A percentile compares a stretch with the other conserved stretches of the same genome.
These are phyloP conservation scores for Chauna torquata DNA, from an alignment of 2,113 vertebrate genomes.

Conservation along the genomic window DNA sequence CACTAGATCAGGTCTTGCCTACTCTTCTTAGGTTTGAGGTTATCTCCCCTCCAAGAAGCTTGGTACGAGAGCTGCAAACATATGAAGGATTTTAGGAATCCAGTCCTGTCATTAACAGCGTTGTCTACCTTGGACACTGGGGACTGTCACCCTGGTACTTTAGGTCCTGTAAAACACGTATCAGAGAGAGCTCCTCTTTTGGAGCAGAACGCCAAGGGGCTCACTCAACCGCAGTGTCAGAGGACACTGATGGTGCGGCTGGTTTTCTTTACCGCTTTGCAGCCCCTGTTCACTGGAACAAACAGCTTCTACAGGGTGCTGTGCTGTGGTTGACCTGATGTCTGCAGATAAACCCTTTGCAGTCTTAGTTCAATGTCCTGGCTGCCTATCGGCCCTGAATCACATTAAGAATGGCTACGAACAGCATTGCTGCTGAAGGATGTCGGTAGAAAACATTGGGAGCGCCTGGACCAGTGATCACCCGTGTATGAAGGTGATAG, in stretches of 20 bases:
- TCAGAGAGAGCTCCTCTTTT: too few species aligned
- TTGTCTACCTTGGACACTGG: not conserved
- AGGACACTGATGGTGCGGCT: not conserved
- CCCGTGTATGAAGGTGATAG: accelerated
- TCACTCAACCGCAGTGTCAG: not conserved
- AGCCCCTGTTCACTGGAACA: not conserved
- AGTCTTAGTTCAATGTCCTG: not conserved
- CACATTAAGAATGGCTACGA: not conserved
- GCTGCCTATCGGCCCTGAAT: not conserved
- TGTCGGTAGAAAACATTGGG: not conserved
- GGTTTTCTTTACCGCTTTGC: not conserved
- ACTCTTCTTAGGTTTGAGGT: not conserved
- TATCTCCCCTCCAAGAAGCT: too few species aligned
- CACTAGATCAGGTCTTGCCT: not conserved
- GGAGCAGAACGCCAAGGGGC: not conserved
- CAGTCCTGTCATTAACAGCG: not conserved
- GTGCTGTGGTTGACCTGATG: not conserved
- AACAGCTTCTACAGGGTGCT: not conserved
- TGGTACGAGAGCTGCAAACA: not conserved
- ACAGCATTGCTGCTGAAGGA: not conserved
- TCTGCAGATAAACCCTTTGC: not conserved
- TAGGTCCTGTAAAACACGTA: not conserved
- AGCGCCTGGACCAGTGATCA: not conserved
- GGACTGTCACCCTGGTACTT: not conserved
- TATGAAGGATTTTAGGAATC: not conserved